These are phyloP conservation scores for Scopus umbretta DNA, from an alignment of 2,113 vertebrate genomes.

Conservation along the genomic window DNA sequence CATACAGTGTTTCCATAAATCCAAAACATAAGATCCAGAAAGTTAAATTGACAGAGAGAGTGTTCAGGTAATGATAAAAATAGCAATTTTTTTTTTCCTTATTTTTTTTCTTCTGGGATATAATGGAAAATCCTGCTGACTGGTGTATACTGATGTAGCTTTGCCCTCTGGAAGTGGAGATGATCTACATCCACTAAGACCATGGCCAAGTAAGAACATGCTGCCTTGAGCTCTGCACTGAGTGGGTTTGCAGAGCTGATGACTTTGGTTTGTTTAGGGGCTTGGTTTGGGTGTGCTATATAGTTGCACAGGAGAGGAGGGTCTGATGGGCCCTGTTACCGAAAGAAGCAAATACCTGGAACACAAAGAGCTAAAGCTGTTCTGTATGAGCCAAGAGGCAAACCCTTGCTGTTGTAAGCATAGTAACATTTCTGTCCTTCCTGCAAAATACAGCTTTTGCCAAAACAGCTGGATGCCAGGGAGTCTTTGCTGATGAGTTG, in stretches of 20 bases:
- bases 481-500: not conserved
- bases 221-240: not conserved
- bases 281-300: not conserved
- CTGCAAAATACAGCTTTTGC: not conserved
- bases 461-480: not conserved
- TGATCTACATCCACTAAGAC: not conserved
- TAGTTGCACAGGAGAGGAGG: not conserved
- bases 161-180: not conserved
- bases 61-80: not conserved
- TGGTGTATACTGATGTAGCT: not conserved
- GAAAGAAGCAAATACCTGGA: not conserved
- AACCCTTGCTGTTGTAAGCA: not conserved
- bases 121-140: not conserved
- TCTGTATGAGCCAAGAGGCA: not conserved
- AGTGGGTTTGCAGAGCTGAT: not conserved
- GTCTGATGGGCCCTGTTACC: not conserved
- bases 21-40: not conserved
- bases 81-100: accelerated
- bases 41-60: not conserved
- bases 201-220: not conserved
- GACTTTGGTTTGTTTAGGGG: not conserved
- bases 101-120: not conserved
- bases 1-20: not conserved
- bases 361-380: not conserved
- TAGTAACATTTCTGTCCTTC: not conserved